Percentiles rank a stretch among this genome's conserved stretches.
Conservation (phyloP, 2,888 invertebrate species). For the Agrotis exclamationis region DNA sequence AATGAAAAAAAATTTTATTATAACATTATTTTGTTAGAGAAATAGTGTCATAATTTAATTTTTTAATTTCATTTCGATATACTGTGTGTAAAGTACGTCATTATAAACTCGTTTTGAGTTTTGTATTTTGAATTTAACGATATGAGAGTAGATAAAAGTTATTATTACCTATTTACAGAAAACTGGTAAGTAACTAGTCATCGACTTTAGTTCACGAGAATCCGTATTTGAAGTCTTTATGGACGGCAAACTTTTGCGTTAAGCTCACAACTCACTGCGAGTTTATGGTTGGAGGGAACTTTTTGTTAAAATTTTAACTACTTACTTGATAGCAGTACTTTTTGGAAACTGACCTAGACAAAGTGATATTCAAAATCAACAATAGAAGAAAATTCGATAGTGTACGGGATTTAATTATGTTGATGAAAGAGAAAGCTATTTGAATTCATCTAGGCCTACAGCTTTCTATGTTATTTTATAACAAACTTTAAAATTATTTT, state of each 20-base stretch:
- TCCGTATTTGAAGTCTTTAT: slow-evolving; percentile 23
- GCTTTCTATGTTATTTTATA: no score
- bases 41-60: no score
- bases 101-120: no score
- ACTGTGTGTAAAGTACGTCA: no score
- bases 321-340: background rate
- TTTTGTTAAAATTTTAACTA: background rate
- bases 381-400: background rate
- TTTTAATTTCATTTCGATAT: no score
- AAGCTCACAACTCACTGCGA: background rate
- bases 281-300: slow-evolving; percentile 6
- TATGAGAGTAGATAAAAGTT: no score
- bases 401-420: background rate
- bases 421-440: no score
- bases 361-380: background rate
- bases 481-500: background rate
- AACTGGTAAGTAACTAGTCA: slow-evolving; percentile 3
- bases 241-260: slow-evolving; percentile 10
- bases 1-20: no score
- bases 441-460: background rate
- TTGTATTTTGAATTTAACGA: no score
- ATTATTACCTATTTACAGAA: no score
- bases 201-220: background rate
- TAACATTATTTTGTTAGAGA: no score
- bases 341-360: background rate